Evolutionary conservation across 2,113 vertebrate species (phyloP).

Genomic region (Solenodon paradoxus): DNA sequence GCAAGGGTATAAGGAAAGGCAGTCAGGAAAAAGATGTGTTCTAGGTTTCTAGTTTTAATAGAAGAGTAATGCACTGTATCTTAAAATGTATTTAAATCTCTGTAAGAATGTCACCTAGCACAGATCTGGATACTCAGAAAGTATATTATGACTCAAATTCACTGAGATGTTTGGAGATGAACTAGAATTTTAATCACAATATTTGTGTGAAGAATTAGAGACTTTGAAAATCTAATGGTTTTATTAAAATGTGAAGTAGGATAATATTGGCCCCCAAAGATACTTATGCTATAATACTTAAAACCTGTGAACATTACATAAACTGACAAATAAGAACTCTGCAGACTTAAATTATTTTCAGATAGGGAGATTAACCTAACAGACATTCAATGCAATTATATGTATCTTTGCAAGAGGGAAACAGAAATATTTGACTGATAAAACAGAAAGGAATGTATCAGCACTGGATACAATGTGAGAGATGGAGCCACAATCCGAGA

Average conservation of each 20-base stretch:
- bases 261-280: not conserved
- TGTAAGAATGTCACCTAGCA: not conserved
- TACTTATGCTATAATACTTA: not conserved
- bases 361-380: not conserved
- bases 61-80: not conserved
- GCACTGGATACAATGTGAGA: not conserved
- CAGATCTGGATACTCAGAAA: not conserved
- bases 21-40: not conserved
- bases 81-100: not conserved
- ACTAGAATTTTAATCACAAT: not conserved
- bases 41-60: not conserved
- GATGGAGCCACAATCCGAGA: not conserved
- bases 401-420: not conserved
- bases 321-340: not conserved
- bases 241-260: not conserved
- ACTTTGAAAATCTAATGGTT: not conserved
- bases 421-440: not conserved
- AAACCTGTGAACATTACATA: not conserved
- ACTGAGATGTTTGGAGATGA: not conserved
- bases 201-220: not conserved
- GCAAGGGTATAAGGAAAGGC: fast-evolving
- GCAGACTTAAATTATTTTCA: not conserved
- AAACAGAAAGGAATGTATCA: not conserved
- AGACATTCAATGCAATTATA: not conserved
- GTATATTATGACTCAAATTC: not conserved